Conservation (phyloP, 2,113 vertebrate species). For the Oreotrochilus melanogaster region DNA sequence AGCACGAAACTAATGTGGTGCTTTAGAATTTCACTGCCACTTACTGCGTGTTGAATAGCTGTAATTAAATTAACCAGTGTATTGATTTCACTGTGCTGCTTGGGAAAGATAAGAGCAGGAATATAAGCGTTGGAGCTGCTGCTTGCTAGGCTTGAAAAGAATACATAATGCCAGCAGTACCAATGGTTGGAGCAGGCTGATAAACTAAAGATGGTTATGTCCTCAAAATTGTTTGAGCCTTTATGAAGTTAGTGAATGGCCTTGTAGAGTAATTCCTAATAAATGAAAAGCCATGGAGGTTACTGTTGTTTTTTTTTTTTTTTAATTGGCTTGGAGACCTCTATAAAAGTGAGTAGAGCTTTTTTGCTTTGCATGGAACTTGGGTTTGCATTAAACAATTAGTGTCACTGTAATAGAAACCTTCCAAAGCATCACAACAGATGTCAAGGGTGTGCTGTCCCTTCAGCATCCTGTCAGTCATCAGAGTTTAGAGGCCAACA, state of each 20-base stretch:
- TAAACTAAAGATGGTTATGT: neutral
- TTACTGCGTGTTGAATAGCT: slow-evolving; percentile 48
- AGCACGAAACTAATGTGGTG: slow-evolving; percentile 63
- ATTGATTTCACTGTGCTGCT: slow-evolving; percentile 44
- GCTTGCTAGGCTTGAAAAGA: neutral
- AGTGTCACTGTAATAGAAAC: accelerated
- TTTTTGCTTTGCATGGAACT: neutral
- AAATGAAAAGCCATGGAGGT: neutral
- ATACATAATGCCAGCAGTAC: accelerated
- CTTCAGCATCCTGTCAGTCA: accelerated
- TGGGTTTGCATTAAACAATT: neutral
- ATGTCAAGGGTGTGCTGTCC: neutral
- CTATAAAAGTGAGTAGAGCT: accelerated
- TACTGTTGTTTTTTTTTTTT: neutral
- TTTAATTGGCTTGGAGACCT: neutral
- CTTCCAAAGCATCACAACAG: neutral
- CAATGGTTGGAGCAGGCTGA: neutral
- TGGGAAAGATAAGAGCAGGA: neutral
- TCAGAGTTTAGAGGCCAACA: neutral
- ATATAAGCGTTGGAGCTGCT: neutral
- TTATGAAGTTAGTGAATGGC: neutral
- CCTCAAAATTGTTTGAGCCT: neutral
- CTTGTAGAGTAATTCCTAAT: neutral
- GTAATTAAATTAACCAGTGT: slow-evolving; percentile 61
- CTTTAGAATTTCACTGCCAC: slow-evolving; percentile 53